Percentiles rank a stretch among this genome's conserved stretches.
Evolutionary conservation across 2,888 invertebrate species (phyloP).

Genomic region (Mongoloraphidia duomilia): DNA sequence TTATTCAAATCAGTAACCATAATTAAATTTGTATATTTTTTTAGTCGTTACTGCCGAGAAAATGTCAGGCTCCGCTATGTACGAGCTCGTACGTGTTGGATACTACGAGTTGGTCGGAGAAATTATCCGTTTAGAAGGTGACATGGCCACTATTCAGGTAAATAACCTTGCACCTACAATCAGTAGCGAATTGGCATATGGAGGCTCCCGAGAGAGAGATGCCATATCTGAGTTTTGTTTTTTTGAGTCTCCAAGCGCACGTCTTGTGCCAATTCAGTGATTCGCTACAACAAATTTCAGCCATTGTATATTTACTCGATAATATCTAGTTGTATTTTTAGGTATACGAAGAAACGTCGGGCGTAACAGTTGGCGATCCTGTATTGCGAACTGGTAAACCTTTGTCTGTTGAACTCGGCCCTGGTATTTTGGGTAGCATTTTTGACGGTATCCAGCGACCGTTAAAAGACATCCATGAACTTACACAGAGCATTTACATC

Average conservation of each 20-base stretch:
- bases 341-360: constrained; percentile 92
- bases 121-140: constrained; percentile 98
- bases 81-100: constrained; percentile 97
- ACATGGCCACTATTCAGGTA: constrained; percentile 99
- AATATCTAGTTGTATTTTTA: constrained; percentile 20
- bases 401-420: constrained; percentile 95
- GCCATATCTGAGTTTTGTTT: too few relatives aligned
- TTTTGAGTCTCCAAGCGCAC: too few relatives aligned
- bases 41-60: constrained; percentile 96
- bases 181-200: too few relatives aligned
- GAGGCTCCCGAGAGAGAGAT: too few relatives aligned
- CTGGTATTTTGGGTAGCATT: constrained; percentile 98
- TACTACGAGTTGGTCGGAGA: constrained; percentile 97
- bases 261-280: not conserved
- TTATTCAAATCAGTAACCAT: not conserved
- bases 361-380: constrained; percentile 98
- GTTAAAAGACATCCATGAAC: constrained; percentile 85
- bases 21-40: constrained; percentile 13
- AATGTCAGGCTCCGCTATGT: constrained; percentile 99
- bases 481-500: constrained; percentile 95
- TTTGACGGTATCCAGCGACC: constrained; percentile 99
- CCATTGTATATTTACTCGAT: not conserved
- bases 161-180: constrained; percentile 20
- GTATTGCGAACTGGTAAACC: constrained; percentile 98
- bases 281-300: too few relatives aligned